Conservation (phyloP, 2,888 invertebrate species). For the Cheilosia pagana region DNA sequence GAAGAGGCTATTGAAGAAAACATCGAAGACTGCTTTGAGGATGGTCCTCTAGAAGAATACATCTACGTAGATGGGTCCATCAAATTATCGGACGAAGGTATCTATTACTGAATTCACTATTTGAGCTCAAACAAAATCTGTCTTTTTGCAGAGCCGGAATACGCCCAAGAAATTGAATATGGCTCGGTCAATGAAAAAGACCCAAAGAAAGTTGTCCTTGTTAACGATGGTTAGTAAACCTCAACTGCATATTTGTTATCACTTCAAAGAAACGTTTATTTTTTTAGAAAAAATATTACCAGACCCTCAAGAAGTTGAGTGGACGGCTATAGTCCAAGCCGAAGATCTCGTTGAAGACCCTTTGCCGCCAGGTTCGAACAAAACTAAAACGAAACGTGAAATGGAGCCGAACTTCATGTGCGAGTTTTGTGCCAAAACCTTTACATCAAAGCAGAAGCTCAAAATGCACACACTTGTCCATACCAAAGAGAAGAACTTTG, state of each 20-base stretch:
- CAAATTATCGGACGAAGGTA: constrained; percentile 25
- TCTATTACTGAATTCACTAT: not conserved
- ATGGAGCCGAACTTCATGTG: constrained; percentile 50
- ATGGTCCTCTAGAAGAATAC: constrained; percentile 41
- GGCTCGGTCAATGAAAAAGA: too few relatives aligned
- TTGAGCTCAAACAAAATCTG: not conserved
- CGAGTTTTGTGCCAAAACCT: constrained; percentile 70
- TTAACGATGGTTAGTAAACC: too few relatives aligned
- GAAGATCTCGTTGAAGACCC: too few relatives aligned
- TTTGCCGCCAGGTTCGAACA: too few relatives aligned
- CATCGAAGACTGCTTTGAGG: not conserved
- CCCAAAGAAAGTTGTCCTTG: too few relatives aligned
- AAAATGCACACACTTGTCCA: constrained; percentile 69
- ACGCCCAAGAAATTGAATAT: not conserved
- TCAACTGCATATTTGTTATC: too few relatives aligned
- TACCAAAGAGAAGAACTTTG: constrained; percentile 63
- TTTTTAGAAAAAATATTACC: too few relatives aligned
- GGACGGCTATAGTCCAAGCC: too few relatives aligned
- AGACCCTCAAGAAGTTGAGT: too few relatives aligned
- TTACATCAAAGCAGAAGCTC: constrained; percentile 70
- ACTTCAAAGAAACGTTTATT: too few relatives aligned
- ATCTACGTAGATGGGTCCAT: constrained; percentile 23
- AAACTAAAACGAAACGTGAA: not conserved
- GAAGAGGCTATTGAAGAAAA: constrained; percentile 9
- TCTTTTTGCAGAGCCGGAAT: not conserved